Percentiles rank a stretch among this genome's conserved stretches.
These are phyloP conservation scores for Coptodon rendalli DNA, from an alignment of 2,113 vertebrate species.

Conservation along the genomic window DNA sequence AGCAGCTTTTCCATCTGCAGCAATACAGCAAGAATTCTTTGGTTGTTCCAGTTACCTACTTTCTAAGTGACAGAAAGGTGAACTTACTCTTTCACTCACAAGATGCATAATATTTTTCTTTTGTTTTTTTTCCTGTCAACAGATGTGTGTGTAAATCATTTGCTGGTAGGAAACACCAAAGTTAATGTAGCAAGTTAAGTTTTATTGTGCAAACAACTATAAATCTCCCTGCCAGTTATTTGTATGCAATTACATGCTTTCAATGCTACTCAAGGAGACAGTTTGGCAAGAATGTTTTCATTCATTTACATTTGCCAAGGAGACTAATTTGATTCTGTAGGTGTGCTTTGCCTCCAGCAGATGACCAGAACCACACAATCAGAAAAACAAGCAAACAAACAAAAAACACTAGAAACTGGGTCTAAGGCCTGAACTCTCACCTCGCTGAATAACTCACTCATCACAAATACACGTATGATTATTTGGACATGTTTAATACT, in stretches of 20 bases:
- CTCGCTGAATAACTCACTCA: neutral
- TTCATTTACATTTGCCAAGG: neutral
- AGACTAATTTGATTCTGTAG: neutral
- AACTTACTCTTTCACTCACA: neutral
- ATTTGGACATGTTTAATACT: neutral
- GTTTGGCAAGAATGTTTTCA: neutral
- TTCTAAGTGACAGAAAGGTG: neutral
- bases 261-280: neutral
- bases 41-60: neutral
- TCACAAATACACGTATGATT: neutral
- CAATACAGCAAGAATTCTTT: neutral
- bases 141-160: neutral
- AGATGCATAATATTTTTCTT: neutral
- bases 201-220: neutral
- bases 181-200: neutral
- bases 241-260: neutral
- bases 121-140: neutral
- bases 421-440: neutral
- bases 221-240: neutral
- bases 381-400: neutral
- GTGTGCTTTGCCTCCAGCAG: neutral
- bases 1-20: neutral
- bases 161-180: neutral
- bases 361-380: neutral
- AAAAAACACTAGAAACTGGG: neutral